Evolutionary conservation across 2,888 invertebrate species (phyloP).

Genomic region (Isoperla grammatica): DNA sequence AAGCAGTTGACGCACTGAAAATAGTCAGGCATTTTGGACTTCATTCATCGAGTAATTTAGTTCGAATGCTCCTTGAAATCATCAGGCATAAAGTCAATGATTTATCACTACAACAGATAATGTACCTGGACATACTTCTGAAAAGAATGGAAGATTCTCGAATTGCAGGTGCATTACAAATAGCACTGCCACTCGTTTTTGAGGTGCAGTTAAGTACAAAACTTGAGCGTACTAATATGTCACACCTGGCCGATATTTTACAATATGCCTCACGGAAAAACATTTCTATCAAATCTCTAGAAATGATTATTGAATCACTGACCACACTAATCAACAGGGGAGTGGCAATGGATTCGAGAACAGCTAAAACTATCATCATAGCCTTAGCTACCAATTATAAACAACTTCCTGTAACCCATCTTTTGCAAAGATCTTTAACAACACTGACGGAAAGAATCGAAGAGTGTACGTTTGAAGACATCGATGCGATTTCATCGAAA

Average conservation of each 20-base stretch:
- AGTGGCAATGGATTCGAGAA: slow-evolving; percentile 42
- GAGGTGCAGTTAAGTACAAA: slow-evolving; percentile 56
- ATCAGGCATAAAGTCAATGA: slow-evolving; percentile 56
- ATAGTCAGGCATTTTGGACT: slow-evolving; percentile 53
- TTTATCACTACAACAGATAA: slow-evolving; percentile 54
- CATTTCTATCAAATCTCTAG: slow-evolving; percentile 49
- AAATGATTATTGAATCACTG: slow-evolving; percentile 50
- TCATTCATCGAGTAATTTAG: slow-evolving; percentile 52
- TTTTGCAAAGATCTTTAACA: slow-evolving; percentile 51
- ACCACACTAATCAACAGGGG: slow-evolving; percentile 36
- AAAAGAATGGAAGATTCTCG: slow-evolving; percentile 48
- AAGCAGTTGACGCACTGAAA: slow-evolving; percentile 56
- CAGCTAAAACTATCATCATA: slow-evolving; percentile 52
- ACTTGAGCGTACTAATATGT: slow-evolving; percentile 51
- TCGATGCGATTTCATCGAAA: slow-evolving; percentile 49
- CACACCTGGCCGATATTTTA: slow-evolving; percentile 50
- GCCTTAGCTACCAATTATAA: slow-evolving; percentile 50
- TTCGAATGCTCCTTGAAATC: slow-evolving; percentile 58
- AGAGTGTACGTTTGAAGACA: slow-evolving; percentile 45
- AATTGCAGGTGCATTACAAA: slow-evolving; percentile 55
- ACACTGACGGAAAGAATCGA: slow-evolving; percentile 46
- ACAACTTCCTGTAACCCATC: slow-evolving; percentile 38
- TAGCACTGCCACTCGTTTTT: slow-evolving; percentile 62
- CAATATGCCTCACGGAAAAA: slow-evolving; percentile 49
- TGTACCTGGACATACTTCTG: slow-evolving; percentile 57